Evolutionary conservation across 2,113 vertebrate species (phyloP).

Genomic region (Propithecus coquereli): DNA sequence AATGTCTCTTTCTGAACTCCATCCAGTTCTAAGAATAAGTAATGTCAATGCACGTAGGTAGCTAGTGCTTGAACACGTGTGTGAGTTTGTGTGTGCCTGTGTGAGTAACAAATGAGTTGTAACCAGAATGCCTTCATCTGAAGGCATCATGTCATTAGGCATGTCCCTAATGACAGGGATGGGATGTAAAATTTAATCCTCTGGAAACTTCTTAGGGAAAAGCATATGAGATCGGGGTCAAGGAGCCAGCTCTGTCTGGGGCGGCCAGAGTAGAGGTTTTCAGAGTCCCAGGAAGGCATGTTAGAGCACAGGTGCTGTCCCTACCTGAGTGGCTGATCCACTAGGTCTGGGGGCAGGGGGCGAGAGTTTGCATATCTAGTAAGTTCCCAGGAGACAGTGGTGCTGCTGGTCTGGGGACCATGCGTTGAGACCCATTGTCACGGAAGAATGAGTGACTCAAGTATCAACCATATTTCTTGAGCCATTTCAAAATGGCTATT

Average conservation of each 20-base stretch:
- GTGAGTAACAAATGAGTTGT: background rate
- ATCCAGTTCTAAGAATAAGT: background rate
- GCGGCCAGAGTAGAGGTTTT: fast-evolving
- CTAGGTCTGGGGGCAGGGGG: background rate
- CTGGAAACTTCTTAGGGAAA: background rate
- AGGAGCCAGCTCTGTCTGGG: background rate
- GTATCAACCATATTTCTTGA: background rate
- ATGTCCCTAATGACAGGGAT: background rate
- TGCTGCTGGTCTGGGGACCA: background rate
- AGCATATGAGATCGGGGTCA: background rate
- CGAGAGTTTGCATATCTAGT: background rate
- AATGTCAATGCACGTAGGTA: fast-evolving
- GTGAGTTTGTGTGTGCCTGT: too few species aligned
- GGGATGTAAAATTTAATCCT: background rate
- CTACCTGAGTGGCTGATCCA: background rate
- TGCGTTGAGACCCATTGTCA: background rate
- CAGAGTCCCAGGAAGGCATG: fast-evolving
- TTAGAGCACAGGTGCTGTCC: fast-evolving
- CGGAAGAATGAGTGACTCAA: background rate
- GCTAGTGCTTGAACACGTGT: background rate
- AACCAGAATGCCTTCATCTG: background rate
- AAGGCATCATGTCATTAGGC: too few species aligned
- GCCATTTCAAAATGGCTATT: background rate
- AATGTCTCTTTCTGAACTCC: background rate
- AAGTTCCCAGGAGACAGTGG: background rate